Conservation (phyloP, 2,113 vertebrate genomes). For the chimpanzee (Pan troglodytes) region NHGRI_mPanTro3-v2.1_pri NC_086015.1:157496501-157497000, state of each 20-base stretch:
- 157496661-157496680: background rate
- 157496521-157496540: no score
- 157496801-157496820: background rate
- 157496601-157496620: background rate
- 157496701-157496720: background rate
- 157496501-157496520: no score
- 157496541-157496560: background rate
- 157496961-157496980: background rate
- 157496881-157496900: background rate
- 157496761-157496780: background rate
- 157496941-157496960: background rate
- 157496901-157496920: background rate
- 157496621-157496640: background rate
- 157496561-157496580: background rate
- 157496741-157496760: background rate
- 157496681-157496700: background rate
- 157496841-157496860: background rate
- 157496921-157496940: background rate
- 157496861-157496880: background rate
- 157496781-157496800: background rate
- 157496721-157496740: background rate
- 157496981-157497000: background rate
- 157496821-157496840: background rate
- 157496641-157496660: background rate
- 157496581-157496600: background rate